Conservation (phyloP, 2,797 vertebrate species). For the Diceros bicornis region DNA sequence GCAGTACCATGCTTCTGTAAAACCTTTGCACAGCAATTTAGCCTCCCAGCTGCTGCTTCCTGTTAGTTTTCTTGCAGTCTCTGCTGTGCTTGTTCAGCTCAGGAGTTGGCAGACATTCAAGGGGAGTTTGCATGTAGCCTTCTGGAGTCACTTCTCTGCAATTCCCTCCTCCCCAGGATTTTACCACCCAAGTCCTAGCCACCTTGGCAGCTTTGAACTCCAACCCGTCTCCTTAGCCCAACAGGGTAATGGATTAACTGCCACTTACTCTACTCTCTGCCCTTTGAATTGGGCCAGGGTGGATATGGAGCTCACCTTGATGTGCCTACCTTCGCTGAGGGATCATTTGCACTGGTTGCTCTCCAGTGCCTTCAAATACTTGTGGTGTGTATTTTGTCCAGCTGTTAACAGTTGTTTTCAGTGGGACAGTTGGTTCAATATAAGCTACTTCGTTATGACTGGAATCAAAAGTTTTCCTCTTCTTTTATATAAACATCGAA, state of each 20-base stretch:
- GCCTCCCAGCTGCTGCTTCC: neutral
- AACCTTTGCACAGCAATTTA: neutral
- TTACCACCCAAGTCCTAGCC: neutral
- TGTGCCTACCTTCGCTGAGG: neutral
- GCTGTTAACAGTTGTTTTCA: neutral
- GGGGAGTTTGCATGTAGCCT: neutral
- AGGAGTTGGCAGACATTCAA: neutral
- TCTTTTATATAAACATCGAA: neutral
- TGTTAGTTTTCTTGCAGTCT: neutral
- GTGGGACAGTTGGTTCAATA: neutral
- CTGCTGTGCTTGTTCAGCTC: neutral
- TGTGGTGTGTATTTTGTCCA: neutral
- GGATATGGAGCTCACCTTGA: neutral
- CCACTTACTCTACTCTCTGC: neutral
- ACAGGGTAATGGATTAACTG: neutral
- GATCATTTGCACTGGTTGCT: neutral
- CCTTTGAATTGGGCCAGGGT: neutral
- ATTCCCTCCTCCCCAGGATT: neutral
- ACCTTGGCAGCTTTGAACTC: neutral
- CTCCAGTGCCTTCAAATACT: neutral
- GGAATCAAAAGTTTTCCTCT: neutral
- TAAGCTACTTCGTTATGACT: neutral
- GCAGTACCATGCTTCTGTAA: neutral
- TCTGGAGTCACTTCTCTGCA: neutral
- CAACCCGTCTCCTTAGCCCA: neutral